Evolutionary conservation across 2,113 vertebrate genomes (phyloP), one percentile per base, ranked within the genome.

Genomic region (Sander lucioperca): DNA sequence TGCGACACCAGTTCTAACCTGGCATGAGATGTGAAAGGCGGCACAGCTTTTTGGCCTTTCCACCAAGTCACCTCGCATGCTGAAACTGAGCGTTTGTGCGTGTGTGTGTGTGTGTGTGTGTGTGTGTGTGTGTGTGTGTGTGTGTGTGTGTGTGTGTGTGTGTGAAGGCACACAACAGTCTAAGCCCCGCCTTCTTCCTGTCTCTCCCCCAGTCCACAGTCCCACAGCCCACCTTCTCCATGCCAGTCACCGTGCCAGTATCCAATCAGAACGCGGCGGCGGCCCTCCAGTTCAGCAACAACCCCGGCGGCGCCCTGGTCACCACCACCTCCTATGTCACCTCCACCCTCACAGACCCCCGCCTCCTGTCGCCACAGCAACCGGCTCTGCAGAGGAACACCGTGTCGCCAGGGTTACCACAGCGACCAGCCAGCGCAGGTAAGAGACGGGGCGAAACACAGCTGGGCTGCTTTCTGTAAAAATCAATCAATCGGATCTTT

Each of bases 221-320:
- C 90, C 98, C 96, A 23, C 96, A 97, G 64, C 96, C 97, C 5
- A 98, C 97, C 91, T 99, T 99, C 56, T 97, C 97, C 94, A 97
- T 99, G 97, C 98, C 98, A 0, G 97, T 99, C 92, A 98, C 98
- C 57, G 97, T 99, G 87, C 97, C 98, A 0, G 97, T 98, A 90
- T 96, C 95, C 96, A 99, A 96, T 93, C 97, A 97, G 83, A 98
- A 94, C 82, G 93, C 96, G 18, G 80, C 96, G 0, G 84, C 87
- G 0, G 81, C 92, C 66, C 95, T 98, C 88, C 97, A 97, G 89
- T 99, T 99, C 96, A 98, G 96, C 19, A 93, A 91, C 95, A 98
- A 96, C 91, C 97, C 97, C 0, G 93, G 96, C 56, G 93, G 97
- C 83, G 95, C 97, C 3, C 91, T 99, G 92, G 97, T 98, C 86